A percentile compares a stretch with the other conserved stretches of the same genome.
These are phyloP conservation scores for Enteromius thamalakanensis DNA, from an alignment of 2,797 vertebrate genomes.

Conservation along the genomic window DNA sequence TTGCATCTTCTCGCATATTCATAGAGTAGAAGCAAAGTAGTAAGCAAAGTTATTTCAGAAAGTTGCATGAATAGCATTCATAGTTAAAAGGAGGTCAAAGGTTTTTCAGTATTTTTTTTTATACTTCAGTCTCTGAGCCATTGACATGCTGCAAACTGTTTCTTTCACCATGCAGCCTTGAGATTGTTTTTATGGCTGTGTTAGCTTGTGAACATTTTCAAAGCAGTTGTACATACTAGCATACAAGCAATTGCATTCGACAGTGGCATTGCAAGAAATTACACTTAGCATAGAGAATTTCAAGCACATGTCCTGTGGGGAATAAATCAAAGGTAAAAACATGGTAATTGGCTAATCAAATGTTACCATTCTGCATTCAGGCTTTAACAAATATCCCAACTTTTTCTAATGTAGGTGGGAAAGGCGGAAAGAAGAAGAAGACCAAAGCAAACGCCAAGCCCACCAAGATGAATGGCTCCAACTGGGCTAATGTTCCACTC, in stretches of 20 bases:
- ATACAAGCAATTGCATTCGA: conserved; percentile 37
- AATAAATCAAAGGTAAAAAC: not conserved
- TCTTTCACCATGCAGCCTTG: conserved; percentile 77
- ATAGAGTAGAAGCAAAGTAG: conserved; percentile 7
- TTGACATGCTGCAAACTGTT: conserved; percentile 69
- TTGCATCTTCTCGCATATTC: too few relatives aligned
- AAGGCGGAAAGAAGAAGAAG: conserved; percentile 99
- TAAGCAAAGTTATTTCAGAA: conserved; percentile 45
- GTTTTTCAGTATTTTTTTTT: conserved; percentile 49
- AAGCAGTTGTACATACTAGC: conserved; percentile 53
- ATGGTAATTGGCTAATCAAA: not conserved
- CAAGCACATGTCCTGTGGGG: conserved; percentile 17
- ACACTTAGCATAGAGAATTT: conserved; percentile 40
- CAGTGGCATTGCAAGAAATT: conserved; percentile 30
- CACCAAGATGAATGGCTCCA: conserved; percentile 92
- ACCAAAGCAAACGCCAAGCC: conserved; percentile 89
- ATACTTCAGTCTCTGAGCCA: conserved; percentile 66
- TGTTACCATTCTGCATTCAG: not conserved
- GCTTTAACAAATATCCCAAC: not conserved
- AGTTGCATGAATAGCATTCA: conserved; percentile 59
- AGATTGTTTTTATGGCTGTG: conserved; percentile 64
- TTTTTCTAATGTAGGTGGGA: conserved; percentile 82
- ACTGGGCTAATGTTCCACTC: conserved; percentile 93
- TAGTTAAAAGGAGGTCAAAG: conserved; percentile 71
- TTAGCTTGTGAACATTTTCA: conserved; percentile 65